Conservation (phyloP, 2,113 vertebrate genomes). For the Martes martes region DNA sequence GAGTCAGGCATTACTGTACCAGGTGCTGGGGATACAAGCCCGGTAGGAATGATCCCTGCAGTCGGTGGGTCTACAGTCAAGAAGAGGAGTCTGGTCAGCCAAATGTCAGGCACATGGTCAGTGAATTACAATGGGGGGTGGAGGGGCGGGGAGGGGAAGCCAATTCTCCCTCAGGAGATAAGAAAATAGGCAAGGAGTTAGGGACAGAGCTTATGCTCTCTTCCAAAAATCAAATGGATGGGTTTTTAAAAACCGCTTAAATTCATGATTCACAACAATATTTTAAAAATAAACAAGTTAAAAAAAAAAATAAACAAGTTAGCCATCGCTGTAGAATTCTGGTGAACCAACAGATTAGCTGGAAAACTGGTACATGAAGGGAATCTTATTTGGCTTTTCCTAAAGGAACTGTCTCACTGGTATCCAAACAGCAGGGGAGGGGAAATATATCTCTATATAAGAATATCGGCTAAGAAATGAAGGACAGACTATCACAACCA, state of each 20-base stretch:
- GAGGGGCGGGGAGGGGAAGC: background rate
- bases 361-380: background rate
- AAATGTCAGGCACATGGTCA: background rate
- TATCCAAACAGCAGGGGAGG: background rate
- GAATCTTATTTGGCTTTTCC: background rate
- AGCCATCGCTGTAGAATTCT: background rate
- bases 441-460: background rate
- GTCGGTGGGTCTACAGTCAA: background rate
- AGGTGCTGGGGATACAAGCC: background rate
- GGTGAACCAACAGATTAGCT: background rate
- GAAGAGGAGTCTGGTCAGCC: background rate
- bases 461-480: background rate
- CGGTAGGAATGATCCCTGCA: background rate
- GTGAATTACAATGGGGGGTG: background rate
- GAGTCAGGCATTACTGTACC: background rate
- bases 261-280: background rate
- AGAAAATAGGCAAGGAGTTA: background rate
- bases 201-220: background rate
- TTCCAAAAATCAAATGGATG: background rate
- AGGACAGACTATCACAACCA: background rate
- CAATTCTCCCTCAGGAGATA: background rate
- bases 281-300: background rate
- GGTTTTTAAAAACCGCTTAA: background rate
- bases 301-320: background rate
- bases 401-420: background rate